A percentile compares a stretch with the other conserved stretches of the same genome.
Evolutionary conservation across 2,888 invertebrate genomes (phyloP).

Genomic region (Leuctra nigra): DNA sequence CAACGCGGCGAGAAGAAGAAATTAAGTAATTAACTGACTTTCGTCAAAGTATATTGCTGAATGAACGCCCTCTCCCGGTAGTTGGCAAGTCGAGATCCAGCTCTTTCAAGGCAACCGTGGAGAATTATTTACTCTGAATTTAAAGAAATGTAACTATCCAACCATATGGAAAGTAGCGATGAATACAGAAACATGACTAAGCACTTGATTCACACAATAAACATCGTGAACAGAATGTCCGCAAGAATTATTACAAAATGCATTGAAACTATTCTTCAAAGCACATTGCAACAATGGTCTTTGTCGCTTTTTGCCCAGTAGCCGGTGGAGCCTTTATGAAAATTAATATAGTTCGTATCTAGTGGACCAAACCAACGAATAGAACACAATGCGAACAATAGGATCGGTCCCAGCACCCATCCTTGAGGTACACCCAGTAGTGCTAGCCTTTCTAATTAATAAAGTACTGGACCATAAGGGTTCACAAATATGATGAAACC

Average conservation of each 20-base stretch:
- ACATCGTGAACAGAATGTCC: slow-evolving; percentile 8
- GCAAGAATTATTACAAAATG: neutral
- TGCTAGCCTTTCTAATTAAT: slow-evolving; percentile 28
- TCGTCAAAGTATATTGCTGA: no score
- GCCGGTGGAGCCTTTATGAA: slow-evolving; percentile 6
- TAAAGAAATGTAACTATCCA: no score
- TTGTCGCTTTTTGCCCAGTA: neutral
- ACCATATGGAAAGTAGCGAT: no score
- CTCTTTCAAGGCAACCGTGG: no score
- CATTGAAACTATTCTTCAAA: slow-evolving; percentile 1
- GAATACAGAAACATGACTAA: neutral
- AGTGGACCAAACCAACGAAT: neutral
- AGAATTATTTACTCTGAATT: no score
- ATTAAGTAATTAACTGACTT: neutral
- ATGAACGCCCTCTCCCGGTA: no score
- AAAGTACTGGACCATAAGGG: slow-evolving; percentile 40
- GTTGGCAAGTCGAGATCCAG: no score
- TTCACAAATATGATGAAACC: slow-evolving; percentile 35
- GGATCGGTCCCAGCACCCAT: neutral
- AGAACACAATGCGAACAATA: neutral
- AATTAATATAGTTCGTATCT: neutral
- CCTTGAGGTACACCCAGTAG: slow-evolving; percentile 1
- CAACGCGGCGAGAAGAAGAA: neutral
- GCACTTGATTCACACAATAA: slow-evolving; percentile 11
- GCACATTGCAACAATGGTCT: neutral